Base-by-base conservation (phyloP, 2,797 vertebrate species). In the Hypotaenidia philippensis region DNA sequence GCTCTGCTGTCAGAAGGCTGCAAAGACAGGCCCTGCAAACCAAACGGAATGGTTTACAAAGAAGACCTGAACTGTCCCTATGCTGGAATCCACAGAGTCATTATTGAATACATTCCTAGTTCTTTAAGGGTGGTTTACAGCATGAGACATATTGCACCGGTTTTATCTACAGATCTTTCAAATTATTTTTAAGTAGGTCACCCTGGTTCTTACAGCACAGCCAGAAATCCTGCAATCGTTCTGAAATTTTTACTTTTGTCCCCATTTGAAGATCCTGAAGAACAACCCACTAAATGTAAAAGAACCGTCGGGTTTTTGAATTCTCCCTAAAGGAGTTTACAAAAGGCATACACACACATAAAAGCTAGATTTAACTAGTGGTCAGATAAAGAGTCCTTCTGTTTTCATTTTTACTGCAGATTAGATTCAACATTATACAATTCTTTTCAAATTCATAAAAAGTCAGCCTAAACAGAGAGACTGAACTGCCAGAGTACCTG, bases 171-270 rank as follows among this genome's bases (percentile, higher is more conserved):
- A 29, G 66, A 50, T 94, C 90, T 89, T 79, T 65, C 45, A 90
- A 94, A 92, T 76, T 70, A 90, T 36, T 80, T 91, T 85, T 87
- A 97, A 97, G 92, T 90, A 95, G 94, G 93, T 96, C 93, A 96
- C 76, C 77, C 78, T 57, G 7, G 41, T 68, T 76, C 83, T 94
- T 94, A 89, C 70, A 95, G 87, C 83, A 61, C 13, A 52, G 84
- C 75, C 83, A 91, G 71, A 93, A 96, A 97, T 52, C 83, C 40
- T 94, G 75, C 66, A 84, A 90, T 69, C 88, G 64, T 87, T 90
- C 49, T 71, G 77, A 90, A 94, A 96, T 96, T 89, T 95, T 92
- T 77, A 78, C 89, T 96, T 97, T 85, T 92, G 70, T 66, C 57
- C 88, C 96, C 89, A 38, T 89, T 90, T 89, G 86, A 95, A 94